A percentile compares a stretch with the other conserved stretches of the same genome.
phyloP scores from a whole-genome alignment of 2,113 vertebrate species.

The Origma solitaria region DNA sequence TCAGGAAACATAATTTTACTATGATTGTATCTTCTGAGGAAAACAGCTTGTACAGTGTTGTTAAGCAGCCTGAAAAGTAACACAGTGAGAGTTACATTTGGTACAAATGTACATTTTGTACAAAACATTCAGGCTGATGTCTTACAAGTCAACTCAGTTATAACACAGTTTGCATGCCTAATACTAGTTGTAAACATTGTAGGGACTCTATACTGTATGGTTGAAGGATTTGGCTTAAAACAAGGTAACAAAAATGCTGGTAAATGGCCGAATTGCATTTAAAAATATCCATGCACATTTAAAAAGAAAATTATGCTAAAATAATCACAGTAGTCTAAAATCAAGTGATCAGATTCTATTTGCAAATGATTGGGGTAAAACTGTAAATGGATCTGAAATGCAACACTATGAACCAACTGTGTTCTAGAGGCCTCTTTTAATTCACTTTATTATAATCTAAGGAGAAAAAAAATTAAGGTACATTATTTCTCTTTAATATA shows the following conservation, averaged over 20 bases:
- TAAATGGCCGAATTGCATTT: not conserved
- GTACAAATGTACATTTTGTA: not conserved
- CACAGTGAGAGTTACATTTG: not conserved
- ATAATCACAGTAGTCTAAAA: not conserved
- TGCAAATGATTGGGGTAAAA: not conserved
- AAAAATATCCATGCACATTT: not conserved
- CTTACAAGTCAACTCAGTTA: not conserved
- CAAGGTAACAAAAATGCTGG: not conserved
- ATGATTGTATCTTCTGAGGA: not conserved
- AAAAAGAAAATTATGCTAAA: not conserved
- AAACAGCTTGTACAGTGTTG: not conserved
- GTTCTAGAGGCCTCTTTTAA: conserved; percentile 1
- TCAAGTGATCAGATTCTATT: not conserved
- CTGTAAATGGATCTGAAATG: not conserved
- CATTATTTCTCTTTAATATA: conserved; percentile 57
- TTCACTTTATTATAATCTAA: conserved; percentile 34
- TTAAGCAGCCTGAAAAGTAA: not conserved
- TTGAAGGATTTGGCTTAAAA: not conserved
- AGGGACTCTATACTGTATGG: not conserved
- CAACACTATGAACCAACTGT: not conserved
- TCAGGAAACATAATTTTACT: not conserved
- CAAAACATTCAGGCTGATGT: not conserved
- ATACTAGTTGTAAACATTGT: not conserved
- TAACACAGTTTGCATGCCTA: not conserved
- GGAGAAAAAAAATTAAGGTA: conserved; percentile 43